Evolutionary conservation across 1,140 invertebrate species (phyloP), one percentile per base, ranked within the genome.

Genomic region (Aphelenchoides besseyi): DNA sequence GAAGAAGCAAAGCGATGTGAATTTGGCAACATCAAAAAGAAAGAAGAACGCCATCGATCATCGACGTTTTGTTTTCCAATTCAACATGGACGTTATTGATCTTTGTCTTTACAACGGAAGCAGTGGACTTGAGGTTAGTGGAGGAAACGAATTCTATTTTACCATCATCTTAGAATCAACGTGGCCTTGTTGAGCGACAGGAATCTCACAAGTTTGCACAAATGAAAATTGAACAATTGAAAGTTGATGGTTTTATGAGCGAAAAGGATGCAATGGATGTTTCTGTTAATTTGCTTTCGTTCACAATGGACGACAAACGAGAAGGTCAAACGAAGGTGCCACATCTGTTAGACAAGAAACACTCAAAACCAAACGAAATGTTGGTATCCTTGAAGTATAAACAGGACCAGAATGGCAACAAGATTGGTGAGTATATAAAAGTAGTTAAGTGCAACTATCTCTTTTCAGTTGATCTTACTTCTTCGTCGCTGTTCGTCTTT

Each of bases 241-340:
- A 72, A 33, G n/a, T n/a, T n/a, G 48, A 30, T 3, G 81, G 80
- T n/a, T 62, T 61, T 16, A 84, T 84, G 52, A 71, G 54, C 16
- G 83, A 80, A 66, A 73, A 84, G 54, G 74, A 74, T 18, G 59
- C 72, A 2, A 72, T 83, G 37, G 62, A 72, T 5, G 69, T 71
- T 48, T 72, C 69, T 12, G 69, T 85, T 16, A 73, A 53, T 18
- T 70, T 83, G 12, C 52, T 64, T 3, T 64, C 73, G 0, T 78
- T 83, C 62, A 82, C 83, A 26, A 83, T 83, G 82, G 71, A 85
- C 37, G 82, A 83, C 41, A 37, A 73, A 29, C 68, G 82, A 36
- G 53, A 57, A 52, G 73, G 63, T 18, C 62, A 69, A n/a, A 82
- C 79, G 26, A 74, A 75, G 41, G 76, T 82, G 33, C 35, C 57